Conservation (phyloP, 2,113 vertebrate genomes). For the Pelmatolapia mariae region DNA sequence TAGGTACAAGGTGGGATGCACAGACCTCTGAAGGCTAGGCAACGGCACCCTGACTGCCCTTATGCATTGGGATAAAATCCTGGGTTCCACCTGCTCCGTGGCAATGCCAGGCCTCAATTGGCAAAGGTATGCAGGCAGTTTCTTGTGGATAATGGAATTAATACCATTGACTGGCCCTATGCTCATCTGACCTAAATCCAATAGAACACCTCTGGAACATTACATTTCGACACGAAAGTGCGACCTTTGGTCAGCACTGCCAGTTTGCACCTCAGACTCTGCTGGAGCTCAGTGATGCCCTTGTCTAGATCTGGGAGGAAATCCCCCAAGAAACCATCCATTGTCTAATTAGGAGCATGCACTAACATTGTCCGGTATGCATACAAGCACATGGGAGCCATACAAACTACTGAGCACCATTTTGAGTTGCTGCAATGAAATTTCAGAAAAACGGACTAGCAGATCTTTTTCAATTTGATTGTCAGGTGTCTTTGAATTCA, state of each 20-base stretch:
- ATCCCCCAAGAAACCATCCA: not conserved
- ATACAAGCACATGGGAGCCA: not conserved
- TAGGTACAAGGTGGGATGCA: not conserved
- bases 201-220: not conserved
- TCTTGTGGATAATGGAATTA: not conserved
- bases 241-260: not conserved
- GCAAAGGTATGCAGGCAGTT: not conserved
- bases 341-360: not conserved
- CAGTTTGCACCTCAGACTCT: not conserved
- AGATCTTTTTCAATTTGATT: not conserved
- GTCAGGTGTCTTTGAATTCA: not conserved
- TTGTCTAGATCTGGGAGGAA: not conserved
- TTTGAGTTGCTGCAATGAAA: not conserved
- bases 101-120: not conserved
- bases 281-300: not conserved
- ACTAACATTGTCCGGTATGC: not conserved
- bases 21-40: not conserved
- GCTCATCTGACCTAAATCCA: not conserved
- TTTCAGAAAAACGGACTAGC: not conserved
- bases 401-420: not conserved
- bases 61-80: not conserved
- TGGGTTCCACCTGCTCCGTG: not conserved
- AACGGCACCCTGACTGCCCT: not conserved
- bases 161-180: not conserved
- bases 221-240: not conserved